Percentiles rank a stretch among this genome's conserved stretches.
Evolutionary conservation across 1,140 invertebrate genomes (phyloP).

Genomic region (Drosophila kohkoa): DNA sequence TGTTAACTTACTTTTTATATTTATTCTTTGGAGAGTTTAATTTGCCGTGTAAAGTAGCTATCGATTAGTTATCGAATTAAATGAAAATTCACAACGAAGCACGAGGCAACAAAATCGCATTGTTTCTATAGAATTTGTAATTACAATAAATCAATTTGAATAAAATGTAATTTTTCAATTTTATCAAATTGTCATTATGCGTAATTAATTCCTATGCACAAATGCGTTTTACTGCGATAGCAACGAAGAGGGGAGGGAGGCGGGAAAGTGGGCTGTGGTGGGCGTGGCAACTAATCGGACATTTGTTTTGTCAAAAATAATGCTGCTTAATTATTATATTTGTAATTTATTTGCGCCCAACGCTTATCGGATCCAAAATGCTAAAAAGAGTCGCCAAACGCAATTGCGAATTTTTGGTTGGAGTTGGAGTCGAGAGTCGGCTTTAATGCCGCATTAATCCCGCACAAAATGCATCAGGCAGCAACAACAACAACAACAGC

Average conservation of each 20-base stretch:
- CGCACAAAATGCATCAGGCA: slow-evolving; percentile 47
- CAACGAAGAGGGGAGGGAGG: background rate
- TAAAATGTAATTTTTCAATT: slow-evolving; percentile 84
- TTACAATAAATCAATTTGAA: slow-evolving; percentile 82
- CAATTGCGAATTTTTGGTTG: no score
- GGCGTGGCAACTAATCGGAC: slow-evolving; percentile 36
- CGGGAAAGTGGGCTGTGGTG: background rate
- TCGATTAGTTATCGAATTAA: slow-evolving; percentile 10
- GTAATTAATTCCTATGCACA: slow-evolving; percentile 84
- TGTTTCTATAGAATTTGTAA: slow-evolving; percentile 74
- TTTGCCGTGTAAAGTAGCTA: background rate
- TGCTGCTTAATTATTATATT: slow-evolving; percentile 83
- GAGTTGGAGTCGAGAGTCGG: slow-evolving; percentile 21
- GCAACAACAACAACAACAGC: slow-evolving; percentile 26
- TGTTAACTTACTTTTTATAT: background rate
- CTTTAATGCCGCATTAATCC: slow-evolving; percentile 80
- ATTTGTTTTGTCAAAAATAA: slow-evolving; percentile 82
- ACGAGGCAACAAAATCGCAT: background rate
- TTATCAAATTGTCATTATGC: slow-evolving; percentile 84
- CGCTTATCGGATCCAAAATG: slow-evolving; percentile 74
- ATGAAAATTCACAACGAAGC: background rate
- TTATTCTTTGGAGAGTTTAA: background rate
- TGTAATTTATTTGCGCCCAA: slow-evolving; percentile 76
- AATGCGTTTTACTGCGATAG: slow-evolving; percentile 65
- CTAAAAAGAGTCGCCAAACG: slow-evolving; percentile 53